Percentiles rank a stretch among this genome's conserved stretches.
Evolutionary conservation across 92 coral and sea anemone genomes (phyloP).

Genomic region (Parazoanthus swiftii): DNA sequence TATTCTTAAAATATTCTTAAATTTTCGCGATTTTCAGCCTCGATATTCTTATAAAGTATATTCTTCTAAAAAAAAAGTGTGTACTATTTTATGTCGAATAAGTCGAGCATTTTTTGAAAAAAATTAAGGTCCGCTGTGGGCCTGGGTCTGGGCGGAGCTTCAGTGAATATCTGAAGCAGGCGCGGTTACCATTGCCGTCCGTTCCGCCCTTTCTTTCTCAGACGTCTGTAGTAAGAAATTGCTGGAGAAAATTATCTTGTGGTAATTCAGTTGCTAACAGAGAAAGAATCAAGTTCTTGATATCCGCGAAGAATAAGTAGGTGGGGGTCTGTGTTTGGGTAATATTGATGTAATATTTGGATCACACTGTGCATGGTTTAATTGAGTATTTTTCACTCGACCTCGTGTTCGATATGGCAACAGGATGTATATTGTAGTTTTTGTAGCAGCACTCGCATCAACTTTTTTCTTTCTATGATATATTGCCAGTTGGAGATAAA

Average conservation of each 20-base stretch:
- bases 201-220: constrained; percentile 14
- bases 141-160: constrained; percentile 14
- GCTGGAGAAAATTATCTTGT: too few species aligned
- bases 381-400: neutral
- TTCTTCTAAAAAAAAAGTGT: too few species aligned
- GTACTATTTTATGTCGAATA: too few species aligned
- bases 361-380: neutral
- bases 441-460: too few species aligned
- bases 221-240: neutral
- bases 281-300: neutral
- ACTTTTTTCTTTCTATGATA: too few species aligned
- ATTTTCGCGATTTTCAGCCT: too few species aligned
- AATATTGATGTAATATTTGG: neutral
- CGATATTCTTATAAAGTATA: too few species aligned
- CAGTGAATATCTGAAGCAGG: neutral
- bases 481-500: neutral
- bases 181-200: constrained; percentile 1
- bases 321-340: neutral
- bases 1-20: too few species aligned
- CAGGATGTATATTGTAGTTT: too few species aligned
- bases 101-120: too few species aligned
- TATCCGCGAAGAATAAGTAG: neutral
- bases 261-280: constrained; percentile 8
- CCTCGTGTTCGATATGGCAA: neutral
- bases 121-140: neutral